Conservation (phyloP, 1,140 invertebrate genomes). For the Musca domestica region DNA sequence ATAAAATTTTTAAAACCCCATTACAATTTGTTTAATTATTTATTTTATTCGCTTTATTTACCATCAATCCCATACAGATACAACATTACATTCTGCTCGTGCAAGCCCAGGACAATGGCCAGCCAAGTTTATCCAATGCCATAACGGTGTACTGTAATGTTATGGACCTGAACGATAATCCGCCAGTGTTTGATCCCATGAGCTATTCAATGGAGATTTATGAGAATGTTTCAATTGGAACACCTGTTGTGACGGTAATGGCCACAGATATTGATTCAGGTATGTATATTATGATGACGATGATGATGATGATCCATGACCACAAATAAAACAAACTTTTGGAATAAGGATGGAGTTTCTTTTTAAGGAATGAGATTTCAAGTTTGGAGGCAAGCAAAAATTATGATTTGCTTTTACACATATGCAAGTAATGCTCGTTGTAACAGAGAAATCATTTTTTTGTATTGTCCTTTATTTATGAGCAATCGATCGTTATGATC, state of each 20-base stretch:
- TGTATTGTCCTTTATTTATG: conserved; percentile 7
- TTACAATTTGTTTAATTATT: conserved; percentile 7
- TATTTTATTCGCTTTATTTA: conserved; percentile 3
- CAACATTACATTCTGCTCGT: conserved; percentile 92
- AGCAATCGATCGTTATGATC: not conserved
- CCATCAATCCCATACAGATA: conserved; percentile 66
- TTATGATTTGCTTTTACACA: no score
- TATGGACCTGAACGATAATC: conserved; percentile 91
- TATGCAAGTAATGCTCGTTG: no score
- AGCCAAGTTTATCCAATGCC: conserved; percentile 84
- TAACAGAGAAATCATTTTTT: no score
- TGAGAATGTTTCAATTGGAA: conserved; percentile 81
- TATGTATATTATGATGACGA: conserved; percentile 56
- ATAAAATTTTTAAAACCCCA: not conserved
- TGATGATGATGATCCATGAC: not conserved
- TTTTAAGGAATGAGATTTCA: not conserved
- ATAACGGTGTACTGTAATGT: conserved; percentile 92
- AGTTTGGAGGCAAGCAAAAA: not conserved
- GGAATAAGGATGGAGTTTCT: not conserved
- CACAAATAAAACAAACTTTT: no score
- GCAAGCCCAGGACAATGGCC: conserved; percentile 85
- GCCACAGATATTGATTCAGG: conserved; percentile 90
- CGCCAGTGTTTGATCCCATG: conserved; percentile 87
- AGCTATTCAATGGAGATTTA: conserved; percentile 82
- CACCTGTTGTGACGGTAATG: conserved; percentile 75